These are phyloP conservation scores for Rhynchomys soricoides DNA, from an alignment of 2,113 vertebrate genomes.

Conservation along the genomic window DNA sequence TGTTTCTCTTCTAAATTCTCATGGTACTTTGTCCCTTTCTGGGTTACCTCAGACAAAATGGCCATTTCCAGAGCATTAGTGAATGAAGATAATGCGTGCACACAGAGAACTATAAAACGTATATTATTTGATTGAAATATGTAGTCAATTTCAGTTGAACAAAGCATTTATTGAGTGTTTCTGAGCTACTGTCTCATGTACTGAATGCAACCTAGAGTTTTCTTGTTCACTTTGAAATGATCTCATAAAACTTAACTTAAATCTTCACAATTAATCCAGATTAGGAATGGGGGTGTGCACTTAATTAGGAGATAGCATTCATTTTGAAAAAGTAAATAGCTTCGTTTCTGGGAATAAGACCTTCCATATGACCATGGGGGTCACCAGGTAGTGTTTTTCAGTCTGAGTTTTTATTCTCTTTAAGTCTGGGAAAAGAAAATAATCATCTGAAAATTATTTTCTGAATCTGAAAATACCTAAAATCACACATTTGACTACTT, in stretches of 20 bases:
- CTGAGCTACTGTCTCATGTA: background rate
- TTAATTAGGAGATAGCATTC: background rate
- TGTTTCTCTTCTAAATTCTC: background rate
- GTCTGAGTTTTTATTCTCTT: background rate
- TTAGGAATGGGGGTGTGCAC: background rate
- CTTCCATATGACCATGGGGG: background rate
- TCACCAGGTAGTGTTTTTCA: background rate
- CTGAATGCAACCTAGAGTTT: background rate
- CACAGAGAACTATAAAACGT: background rate
- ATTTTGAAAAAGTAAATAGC: background rate
- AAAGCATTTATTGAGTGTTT: background rate
- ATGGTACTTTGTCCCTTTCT: background rate
- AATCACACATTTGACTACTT: background rate
- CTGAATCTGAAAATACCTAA: background rate
- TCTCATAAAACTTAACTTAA: background rate
- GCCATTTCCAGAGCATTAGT: background rate
- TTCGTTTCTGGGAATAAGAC: background rate
- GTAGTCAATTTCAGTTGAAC: background rate
- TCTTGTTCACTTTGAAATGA: background rate
- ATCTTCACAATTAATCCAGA: background rate
- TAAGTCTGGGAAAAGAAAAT: background rate
- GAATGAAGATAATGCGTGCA: background rate
- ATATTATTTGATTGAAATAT: background rate
- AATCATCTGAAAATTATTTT: background rate
- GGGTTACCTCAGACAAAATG: background rate